These are phyloP conservation scores for Geococcyx californianus DNA, from an alignment of 2,113 vertebrate species.

Conservation along the genomic window DNA sequence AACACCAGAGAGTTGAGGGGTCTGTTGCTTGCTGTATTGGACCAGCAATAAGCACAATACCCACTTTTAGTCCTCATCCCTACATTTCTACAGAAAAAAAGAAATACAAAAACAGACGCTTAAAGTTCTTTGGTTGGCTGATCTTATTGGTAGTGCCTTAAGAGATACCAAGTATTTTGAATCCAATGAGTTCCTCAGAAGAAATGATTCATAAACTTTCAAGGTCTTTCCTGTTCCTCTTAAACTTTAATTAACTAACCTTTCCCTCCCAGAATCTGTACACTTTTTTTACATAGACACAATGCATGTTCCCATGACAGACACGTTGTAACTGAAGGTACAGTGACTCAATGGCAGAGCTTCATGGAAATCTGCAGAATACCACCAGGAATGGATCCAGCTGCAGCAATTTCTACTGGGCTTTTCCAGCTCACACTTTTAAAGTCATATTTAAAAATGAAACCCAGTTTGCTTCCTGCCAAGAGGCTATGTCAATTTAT, in stretches of 20 bases:
- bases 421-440: background rate
- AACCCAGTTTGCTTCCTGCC: background rate
- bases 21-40: background rate
- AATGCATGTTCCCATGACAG: rapidly evolving
- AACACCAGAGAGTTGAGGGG: background rate
- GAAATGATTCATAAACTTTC: background rate
- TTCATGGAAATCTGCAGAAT: background rate
- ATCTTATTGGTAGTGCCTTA: background rate
- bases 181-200: background rate
- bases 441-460: background rate
- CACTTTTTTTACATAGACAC: background rate
- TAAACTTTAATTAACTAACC: background rate
- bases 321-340: background rate
- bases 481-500: background rate
- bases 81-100: background rate
- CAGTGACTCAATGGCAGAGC: background rate
- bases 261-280: background rate
- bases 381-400: background rate
- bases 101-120: background rate
- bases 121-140: background rate
- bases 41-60: background rate
- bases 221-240: background rate
- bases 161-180: background rate
- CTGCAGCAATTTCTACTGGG: background rate
- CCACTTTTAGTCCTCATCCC: background rate